These are phyloP conservation scores for Astur gentilis DNA, from an alignment of 2,113 vertebrate genomes.

Conservation along the genomic window DNA sequence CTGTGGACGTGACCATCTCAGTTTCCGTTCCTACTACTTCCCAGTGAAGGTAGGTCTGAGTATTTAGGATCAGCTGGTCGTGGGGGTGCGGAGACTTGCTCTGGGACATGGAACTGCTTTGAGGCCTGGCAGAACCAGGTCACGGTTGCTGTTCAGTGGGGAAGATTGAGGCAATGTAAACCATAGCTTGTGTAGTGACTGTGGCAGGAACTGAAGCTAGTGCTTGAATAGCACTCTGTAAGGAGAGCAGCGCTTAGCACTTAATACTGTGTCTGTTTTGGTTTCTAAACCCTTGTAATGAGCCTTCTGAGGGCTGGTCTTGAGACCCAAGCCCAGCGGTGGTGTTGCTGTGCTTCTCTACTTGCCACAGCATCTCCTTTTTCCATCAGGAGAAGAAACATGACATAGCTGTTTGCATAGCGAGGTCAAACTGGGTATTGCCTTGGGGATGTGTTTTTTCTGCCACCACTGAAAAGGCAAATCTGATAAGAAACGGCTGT, in stretches of 20 bases:
- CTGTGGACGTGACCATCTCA: slow-evolving; percentile 95
- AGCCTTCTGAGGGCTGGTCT: background rate
- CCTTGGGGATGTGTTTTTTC: background rate
- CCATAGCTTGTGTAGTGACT: background rate
- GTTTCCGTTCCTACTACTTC: slow-evolving; percentile 98
- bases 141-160: background rate
- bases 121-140: background rate
- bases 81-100: background rate
- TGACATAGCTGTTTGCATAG: background rate
- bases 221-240: background rate
- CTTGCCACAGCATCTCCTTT: background rate
- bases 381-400: background rate
- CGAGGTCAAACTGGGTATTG: background rate
- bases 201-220: background rate
- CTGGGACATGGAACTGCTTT: no score
- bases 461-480: background rate
- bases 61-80: background rate
- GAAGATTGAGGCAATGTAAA: background rate
- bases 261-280: background rate
- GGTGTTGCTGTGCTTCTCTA: background rate
- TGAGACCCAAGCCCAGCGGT: background rate
- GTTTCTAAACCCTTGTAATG: background rate
- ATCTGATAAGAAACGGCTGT: background rate
- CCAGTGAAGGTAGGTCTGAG: slow-evolving; percentile 87
- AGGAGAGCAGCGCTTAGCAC: background rate